Percentiles rank a stretch among this genome's conserved stretches.
These are phyloP conservation scores for Loris lydekkerianus DNA, from an alignment of 2,797 vertebrate species.

Conservation along the genomic window DNA sequence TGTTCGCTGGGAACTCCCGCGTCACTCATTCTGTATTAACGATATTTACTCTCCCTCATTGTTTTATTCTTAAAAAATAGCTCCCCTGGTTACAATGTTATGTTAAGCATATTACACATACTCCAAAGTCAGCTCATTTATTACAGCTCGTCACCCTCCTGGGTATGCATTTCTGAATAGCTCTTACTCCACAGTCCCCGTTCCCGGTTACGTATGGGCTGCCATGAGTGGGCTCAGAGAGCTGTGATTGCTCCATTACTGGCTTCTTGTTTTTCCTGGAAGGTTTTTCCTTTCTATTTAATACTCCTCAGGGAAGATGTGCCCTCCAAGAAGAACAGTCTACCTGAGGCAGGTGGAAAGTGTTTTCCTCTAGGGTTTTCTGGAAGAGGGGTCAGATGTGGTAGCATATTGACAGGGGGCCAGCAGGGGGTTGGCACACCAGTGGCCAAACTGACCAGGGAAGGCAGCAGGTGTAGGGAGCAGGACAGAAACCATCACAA, in stretches of 20 bases:
- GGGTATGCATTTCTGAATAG: conserved; percentile 76
- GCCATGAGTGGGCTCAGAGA: conserved; percentile 27
- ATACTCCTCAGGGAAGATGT: background rate
- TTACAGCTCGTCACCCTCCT: conserved; percentile 66
- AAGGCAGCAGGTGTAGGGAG: background rate
- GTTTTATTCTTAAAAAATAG: conserved; percentile 77
- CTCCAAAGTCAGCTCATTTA: conserved; percentile 81
- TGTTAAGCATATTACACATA: conserved; percentile 81
- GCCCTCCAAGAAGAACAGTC: conserved; percentile 17
- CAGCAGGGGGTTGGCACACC: background rate
- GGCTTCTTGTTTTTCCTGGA: conserved; percentile 70
- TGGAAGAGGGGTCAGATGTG: background rate
- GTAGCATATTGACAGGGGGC: background rate
- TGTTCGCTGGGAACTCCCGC: conserved; percentile 67
- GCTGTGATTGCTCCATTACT: conserved; percentile 22
- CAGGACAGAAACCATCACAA: background rate
- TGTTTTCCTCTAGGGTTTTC: conserved; percentile 34
- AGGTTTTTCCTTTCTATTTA: background rate
- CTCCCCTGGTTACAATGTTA: conserved; percentile 81
- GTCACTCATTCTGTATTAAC: conserved; percentile 73
- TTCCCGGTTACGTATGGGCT: conserved; percentile 76
- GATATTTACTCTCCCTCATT: conserved; percentile 70
- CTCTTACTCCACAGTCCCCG: conserved; percentile 70
- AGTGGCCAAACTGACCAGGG: background rate
- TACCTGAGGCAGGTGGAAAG: conserved; percentile 37